Conservation (phyloP, 2,888 invertebrate species). For the Entomobrya proxima region DNA sequence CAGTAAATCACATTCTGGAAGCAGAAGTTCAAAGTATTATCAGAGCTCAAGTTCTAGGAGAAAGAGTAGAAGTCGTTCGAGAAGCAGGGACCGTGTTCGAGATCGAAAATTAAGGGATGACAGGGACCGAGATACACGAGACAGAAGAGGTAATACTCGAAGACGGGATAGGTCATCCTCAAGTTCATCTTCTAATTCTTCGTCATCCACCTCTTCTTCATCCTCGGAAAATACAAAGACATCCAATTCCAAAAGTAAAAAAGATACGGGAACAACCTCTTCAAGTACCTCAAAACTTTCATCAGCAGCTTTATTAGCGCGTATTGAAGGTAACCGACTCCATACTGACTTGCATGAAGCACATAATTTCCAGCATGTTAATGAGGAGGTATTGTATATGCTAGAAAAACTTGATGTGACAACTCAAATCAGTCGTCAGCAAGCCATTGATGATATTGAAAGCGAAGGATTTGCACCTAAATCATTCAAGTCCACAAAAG, state of each 20-base stretch:
- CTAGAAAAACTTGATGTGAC: slow-evolving; percentile 73
- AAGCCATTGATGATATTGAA: slow-evolving; percentile 74
- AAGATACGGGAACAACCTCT: background rate
- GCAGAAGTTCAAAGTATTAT: slow-evolving; percentile 32
- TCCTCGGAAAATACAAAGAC: slow-evolving; percentile 40
- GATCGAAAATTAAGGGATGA: slow-evolving; percentile 39
- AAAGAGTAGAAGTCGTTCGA: slow-evolving; percentile 41
- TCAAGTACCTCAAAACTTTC: slow-evolving; percentile 10
- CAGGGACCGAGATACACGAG: slow-evolving; percentile 22
- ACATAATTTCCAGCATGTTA: background rate
- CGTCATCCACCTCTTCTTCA: slow-evolving; percentile 41
- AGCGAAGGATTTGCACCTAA: slow-evolving; percentile 72
- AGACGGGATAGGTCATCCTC: slow-evolving; percentile 57
- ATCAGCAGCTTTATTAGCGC: slow-evolving; percentile 65
- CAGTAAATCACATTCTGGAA: slow-evolving; percentile 21
- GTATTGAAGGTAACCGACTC: slow-evolving; percentile 72
- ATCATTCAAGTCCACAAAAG: slow-evolving; percentile 69
- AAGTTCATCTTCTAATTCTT: slow-evolving; percentile 55
- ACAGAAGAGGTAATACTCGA: slow-evolving; percentile 38
- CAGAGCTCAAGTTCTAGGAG: slow-evolving; percentile 19
- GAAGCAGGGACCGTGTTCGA: slow-evolving; percentile 59
- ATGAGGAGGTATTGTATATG: background rate
- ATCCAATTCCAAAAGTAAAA: background rate
- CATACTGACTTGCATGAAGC: background rate
- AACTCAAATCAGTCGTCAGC: slow-evolving; percentile 69